A percentile compares a stretch with the other conserved stretches of the same genome.
Evolutionary conservation across 1,140 invertebrate genomes (phyloP).

Genomic region (Olivierus martensii): DNA sequence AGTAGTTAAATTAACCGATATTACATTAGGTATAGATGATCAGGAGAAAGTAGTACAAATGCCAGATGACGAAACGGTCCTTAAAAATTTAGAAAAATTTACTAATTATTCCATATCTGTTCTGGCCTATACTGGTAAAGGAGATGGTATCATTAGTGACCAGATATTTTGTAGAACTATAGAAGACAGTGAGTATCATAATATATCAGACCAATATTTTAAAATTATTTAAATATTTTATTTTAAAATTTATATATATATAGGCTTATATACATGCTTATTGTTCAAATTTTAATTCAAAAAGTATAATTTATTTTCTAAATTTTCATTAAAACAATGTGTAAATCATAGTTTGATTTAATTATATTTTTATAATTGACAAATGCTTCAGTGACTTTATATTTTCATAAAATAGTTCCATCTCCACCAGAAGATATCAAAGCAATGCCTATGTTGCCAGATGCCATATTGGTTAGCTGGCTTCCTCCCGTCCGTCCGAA

Average conservation of each 20-base stretch:
- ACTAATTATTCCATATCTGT: constrained; percentile 97
- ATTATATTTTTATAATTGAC: too few species aligned
- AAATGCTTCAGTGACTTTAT: too few species aligned
- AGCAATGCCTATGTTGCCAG: constrained; percentile 75
- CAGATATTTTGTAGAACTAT: constrained; percentile 88
- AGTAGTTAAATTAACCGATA: too few species aligned
- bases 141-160: constrained; percentile 81
- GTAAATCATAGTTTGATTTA: too few species aligned
- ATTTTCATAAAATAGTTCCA: constrained; percentile 63
- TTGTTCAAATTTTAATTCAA: too few species aligned
- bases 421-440: constrained; percentile 84
- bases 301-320: too few species aligned
- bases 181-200: constrained; percentile 72
- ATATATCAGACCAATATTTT: too few species aligned
- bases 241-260: too few species aligned
- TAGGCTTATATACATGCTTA: too few species aligned
- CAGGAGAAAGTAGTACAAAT: constrained; percentile 1
- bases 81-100: constrained; percentile 66
- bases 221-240: too few species aligned
- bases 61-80: constrained; percentile 22
- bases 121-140: constrained; percentile 80
- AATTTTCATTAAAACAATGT: too few species aligned
- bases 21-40: constrained; percentile 8
- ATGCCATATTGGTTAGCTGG: constrained; percentile 87
- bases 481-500: constrained; percentile 79